Base-by-base conservation (phyloP, 2,888 invertebrate species). In the Oligia fasciuncula region DNA sequence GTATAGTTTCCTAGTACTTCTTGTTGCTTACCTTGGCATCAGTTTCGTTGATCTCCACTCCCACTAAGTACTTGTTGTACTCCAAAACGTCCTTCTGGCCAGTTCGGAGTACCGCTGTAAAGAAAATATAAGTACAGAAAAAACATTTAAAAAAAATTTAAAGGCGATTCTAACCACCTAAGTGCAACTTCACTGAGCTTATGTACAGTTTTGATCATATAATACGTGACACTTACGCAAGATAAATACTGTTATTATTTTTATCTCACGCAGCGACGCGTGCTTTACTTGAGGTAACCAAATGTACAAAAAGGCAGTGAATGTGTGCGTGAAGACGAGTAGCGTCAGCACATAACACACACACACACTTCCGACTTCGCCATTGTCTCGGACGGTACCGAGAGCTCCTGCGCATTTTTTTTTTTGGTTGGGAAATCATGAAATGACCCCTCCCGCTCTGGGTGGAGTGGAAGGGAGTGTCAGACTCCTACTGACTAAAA, bases 41-140 rank as follows among this genome's bases (percentile, higher is more conserved):
- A 0, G 94, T 95, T 5, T 93, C 92, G 76, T 93, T 94, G n/a
- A 94, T 81, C 77, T 97, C 97, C 0, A 97, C 91, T 0, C 97
- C 97, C 0, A 95, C 92, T 11, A 97, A 91, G 70, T 97, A 94
- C 68, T 96, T 95, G 74, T 96, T 95, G 74, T 97, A 97, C 2
- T 94, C 93, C 0, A 94, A 87, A 14, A 95, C 87, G 76, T 97
- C 93, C 0, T 85, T 63, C 35, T 87, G 83, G 0, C 93, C 95
- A 1, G 91, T 88, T 0, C 91, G 87, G 9, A 97, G 88, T 0
- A 97, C 83, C 57, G 91, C 97, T 97, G 92, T 49, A 95, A 95
- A 75, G 70, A 86, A 83, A 83, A 79, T 67, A 71, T 65, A 62
- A 43, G 35, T 6, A 14, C 60, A 13, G 35, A n/a, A 68, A 23